Base-by-base conservation (phyloP, 2,888 invertebrate genomes). In the Lutraria lutraria region DNA sequence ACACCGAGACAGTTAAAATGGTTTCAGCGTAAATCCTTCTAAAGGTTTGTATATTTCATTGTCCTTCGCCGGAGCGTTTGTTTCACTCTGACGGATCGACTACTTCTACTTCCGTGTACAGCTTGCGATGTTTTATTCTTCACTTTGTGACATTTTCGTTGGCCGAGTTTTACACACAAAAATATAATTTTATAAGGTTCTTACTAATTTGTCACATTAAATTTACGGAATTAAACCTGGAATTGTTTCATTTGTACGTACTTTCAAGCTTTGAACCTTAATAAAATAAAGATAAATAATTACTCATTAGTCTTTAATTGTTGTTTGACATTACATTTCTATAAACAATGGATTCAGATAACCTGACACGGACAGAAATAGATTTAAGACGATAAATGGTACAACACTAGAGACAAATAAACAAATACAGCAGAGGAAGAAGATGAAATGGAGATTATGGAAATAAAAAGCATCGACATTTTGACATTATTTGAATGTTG, bases 131-230 rank as follows among this genome's bases (percentile, higher is more conserved):
- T 68, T 21, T 68, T 43, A 43, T 43, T 68, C 63, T 21, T 68
- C 25, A 68, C 63, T 68, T 12, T 25, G 25, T 68, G 63, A 68
- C 63, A 68, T 68, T 68, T 68, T 68, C 63, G n/a, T n/a, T 25
- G 43, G 43, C 43, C 25, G 63, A 8, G 21, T 68, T 68, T 68
- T 68, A 68, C n/a, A n/a, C n/a, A n/a, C n/a, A n/a, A n/a, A n/a
- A n/a, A n/a, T 15, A 68, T 13, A 0, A 25, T 68, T 68, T 68
- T 25, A 68, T 68, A 68, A 10, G 21, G n/a, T 68, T 13, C 0
- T 1, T n/a, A 68, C 63, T 68, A 68, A 68, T 68, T 68, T 68
- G 63, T 68, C 63, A 68, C n/a, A 60, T 68, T 68, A 8, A 56
- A 12, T 19, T 8, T 56, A 56, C 3, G 16, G 56, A 56, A 56